Conservation (phyloP, 2,797 vertebrate genomes). For the Tapirus indicus region DNA sequence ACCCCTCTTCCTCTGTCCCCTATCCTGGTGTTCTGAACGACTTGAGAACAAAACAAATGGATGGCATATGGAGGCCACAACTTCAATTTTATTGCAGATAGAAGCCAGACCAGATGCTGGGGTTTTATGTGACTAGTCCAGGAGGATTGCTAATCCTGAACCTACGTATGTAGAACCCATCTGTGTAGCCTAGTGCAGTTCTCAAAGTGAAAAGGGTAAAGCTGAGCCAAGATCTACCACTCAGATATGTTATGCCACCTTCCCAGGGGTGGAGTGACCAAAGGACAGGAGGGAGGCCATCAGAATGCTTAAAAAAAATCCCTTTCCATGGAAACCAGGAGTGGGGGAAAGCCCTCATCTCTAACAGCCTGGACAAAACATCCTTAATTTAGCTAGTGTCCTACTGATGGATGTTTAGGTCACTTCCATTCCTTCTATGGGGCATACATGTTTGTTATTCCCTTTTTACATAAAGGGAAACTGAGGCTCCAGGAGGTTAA, state of each 20-base stretch:
- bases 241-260: background rate
- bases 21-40: background rate
- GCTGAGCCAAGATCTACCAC: background rate
- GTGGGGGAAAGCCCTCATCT: background rate
- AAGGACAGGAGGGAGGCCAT: background rate
- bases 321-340: background rate
- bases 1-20: background rate
- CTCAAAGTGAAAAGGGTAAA: background rate
- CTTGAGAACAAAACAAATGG: constrained; percentile 6
- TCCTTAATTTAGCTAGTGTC: background rate
- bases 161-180: background rate
- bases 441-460: background rate
- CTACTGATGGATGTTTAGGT: background rate
- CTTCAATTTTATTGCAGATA: background rate
- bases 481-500: background rate
- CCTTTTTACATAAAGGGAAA: background rate
- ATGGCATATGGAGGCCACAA: background rate
- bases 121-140: background rate
- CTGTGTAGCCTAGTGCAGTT: background rate
- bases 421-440: background rate
- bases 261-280: background rate
- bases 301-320: background rate
- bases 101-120: background rate
- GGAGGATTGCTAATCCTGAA: background rate
- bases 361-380: background rate